These are phyloP conservation scores for Cyprinus carpio DNA, from an alignment of 2,113 vertebrate genomes.

Conservation along the genomic window DNA sequence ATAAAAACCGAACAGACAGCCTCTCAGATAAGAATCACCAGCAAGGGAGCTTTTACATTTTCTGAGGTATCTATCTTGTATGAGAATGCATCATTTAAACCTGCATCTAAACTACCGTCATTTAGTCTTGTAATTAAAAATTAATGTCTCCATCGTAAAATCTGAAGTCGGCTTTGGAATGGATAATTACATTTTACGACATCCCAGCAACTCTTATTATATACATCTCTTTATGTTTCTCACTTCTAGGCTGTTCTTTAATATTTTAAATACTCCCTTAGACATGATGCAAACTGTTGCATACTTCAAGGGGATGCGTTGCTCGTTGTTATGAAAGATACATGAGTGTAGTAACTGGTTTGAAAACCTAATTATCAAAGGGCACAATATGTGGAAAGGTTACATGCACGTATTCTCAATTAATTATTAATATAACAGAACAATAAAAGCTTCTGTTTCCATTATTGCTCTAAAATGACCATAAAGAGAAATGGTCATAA, in stretches of 20 bases:
- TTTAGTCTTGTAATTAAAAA: slow-evolving; percentile 51
- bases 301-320: neutral
- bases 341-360: neutral
- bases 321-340: slow-evolving; percentile 6
- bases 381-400: neutral
- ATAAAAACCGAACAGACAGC: neutral
- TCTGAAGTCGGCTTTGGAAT: slow-evolving; percentile 1
- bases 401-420: neutral
- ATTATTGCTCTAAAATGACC: slow-evolving; percentile 38
- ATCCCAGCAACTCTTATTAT: slow-evolving; percentile 35
- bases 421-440: slow-evolving; percentile 7
- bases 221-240: slow-evolving; percentile 16
- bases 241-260: neutral
- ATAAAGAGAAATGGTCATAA: slow-evolving; percentile 50
- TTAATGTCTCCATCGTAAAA: slow-evolving; percentile 32
- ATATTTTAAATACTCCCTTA: slow-evolving; percentile 11
- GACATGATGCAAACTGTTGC: neutral
- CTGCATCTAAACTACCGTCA: slow-evolving; percentile 36
- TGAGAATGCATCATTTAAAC: neutral
- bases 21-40: neutral
- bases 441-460: slow-evolving; percentile 13
- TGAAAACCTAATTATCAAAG: slow-evolving; percentile 12
- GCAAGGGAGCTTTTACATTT: slow-evolving; percentile 10
- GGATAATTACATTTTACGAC: slow-evolving; percentile 8
- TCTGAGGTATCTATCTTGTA: slow-evolving; percentile 24